Evolutionary conservation across 2,113 vertebrate species (phyloP).

Genomic region (Catharus minimus): DNA sequence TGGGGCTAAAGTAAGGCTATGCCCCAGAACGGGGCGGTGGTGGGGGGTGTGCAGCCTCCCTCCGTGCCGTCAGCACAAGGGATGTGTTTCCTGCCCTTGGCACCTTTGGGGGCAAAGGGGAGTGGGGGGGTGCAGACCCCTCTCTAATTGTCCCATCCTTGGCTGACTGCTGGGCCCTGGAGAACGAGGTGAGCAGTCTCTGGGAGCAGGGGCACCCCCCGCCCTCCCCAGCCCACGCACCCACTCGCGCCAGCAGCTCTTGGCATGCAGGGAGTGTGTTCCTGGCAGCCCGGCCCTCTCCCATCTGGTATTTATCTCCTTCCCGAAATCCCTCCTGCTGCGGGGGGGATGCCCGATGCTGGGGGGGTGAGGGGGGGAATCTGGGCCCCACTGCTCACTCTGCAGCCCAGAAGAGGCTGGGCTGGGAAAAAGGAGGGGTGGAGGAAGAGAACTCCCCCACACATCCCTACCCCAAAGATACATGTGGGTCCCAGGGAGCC

Average conservation of each 20-base stretch:
- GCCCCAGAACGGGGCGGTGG: neutral
- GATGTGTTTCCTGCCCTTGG: neutral
- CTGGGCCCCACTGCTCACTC: constrained; percentile 21
- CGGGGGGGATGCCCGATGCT: neutral
- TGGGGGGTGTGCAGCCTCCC: neutral
- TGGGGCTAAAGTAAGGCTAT: no score
- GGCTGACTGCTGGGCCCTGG: neutral
- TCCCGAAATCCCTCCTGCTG: constrained; percentile 50
- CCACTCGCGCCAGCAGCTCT: constrained; percentile 45
- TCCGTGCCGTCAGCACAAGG: rapidly evolving
- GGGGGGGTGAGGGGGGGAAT: neutral
- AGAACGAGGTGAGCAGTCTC: constrained; percentile 9
- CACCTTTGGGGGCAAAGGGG: neutral
- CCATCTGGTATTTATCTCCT: constrained; percentile 62
- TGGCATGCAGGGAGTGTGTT: constrained; percentile 17
- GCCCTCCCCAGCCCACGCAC: neutral
- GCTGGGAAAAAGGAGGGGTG: neutral
- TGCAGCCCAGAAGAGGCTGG: neutral
- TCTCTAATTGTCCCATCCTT: neutral
- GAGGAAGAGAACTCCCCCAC: neutral
- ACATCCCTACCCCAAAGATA: neutral
- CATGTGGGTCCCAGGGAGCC: neutral
- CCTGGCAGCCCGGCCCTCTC: constrained; percentile 48
- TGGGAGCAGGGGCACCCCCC: neutral
- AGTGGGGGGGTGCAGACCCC: rapidly evolving